phyloP scores from a whole-genome alignment of 2,888 invertebrate genomes.

The Cephus pulcher region DNA sequence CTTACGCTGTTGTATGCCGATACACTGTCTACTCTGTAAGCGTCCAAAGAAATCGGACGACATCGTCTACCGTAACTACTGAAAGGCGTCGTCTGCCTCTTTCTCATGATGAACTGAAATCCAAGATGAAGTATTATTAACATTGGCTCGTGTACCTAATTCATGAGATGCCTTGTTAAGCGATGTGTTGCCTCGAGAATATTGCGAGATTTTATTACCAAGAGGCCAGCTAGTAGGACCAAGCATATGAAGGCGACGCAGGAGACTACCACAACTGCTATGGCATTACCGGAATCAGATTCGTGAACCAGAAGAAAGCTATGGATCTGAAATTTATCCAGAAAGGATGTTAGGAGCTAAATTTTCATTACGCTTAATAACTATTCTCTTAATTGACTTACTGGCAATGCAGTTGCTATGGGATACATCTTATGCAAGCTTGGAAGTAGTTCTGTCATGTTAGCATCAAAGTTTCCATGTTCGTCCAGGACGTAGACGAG shows the following conservation, averaged over 20 bases:
- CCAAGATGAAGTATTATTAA: constrained; percentile 10
- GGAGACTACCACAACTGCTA: constrained; percentile 85
- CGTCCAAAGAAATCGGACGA: constrained; percentile 88
- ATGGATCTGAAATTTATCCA: constrained; percentile 48
- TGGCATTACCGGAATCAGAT: constrained; percentile 68
- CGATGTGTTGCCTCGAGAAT: neutral
- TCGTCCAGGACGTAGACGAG: constrained; percentile 56
- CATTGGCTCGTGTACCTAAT: neutral
- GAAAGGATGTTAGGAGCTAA: neutral
- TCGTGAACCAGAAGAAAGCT: constrained; percentile 56
- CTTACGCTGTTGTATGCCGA: constrained; percentile 84
- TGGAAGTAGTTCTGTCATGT: constrained; percentile 56
- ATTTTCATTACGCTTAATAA: neutral
- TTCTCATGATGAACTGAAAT: constrained; percentile 81
- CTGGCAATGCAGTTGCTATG: constrained; percentile 48
- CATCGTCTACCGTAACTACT: constrained; percentile 88
- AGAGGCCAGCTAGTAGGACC: constrained; percentile 79
- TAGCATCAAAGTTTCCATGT: constrained; percentile 49
- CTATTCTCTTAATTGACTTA: constrained; percentile 37
- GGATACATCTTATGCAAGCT: constrained; percentile 43
- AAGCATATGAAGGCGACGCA: constrained; percentile 84
- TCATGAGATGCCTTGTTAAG: neutral
- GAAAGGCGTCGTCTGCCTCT: constrained; percentile 83
- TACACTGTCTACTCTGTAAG: constrained; percentile 90
- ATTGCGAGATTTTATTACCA: constrained; percentile 70